Percentiles rank a stretch among this genome's conserved stretches.
These are phyloP conservation scores for Peromyscus leucopus DNA, from an alignment of 2,113 vertebrate genomes.

Conservation along the genomic window DNA sequence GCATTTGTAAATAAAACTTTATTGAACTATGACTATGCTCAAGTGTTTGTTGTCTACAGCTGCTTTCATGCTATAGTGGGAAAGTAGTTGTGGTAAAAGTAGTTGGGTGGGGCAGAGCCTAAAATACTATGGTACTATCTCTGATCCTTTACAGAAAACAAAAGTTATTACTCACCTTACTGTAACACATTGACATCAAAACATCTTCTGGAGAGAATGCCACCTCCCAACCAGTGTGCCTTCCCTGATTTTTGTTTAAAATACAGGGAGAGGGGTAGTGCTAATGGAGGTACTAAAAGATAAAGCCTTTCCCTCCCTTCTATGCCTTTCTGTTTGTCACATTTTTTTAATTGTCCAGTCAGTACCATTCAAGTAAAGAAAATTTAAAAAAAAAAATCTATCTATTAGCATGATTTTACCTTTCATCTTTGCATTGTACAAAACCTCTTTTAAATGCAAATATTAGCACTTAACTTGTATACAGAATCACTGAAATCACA, in stretches of 20 bases:
- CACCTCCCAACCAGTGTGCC: not conserved
- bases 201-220: not conserved
- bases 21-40: not conserved
- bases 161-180: not conserved
- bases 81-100: not conserved
- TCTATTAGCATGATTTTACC: slow-evolving; percentile 50
- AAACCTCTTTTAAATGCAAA: slow-evolving; percentile 56
- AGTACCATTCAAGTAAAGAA: slow-evolving; percentile 58
- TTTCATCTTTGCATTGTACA: slow-evolving; percentile 40
- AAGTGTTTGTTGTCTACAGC: not conserved
- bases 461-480: slow-evolving; percentile 21
- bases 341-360: slow-evolving; percentile 15
- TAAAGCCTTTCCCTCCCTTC: not conserved
- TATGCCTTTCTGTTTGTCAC: not conserved
- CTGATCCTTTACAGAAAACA: not conserved
- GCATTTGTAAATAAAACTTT: not conserved
- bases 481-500: not conserved
- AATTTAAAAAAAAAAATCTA: slow-evolving; percentile 48
- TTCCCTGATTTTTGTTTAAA: not conserved
- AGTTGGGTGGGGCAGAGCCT: not conserved
- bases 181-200: not conserved
- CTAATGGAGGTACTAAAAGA: not conserved
- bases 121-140: not conserved
- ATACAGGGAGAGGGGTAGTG: not conserved
- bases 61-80: not conserved